phyloP scores from a whole-genome alignment of 2,797 vertebrate genomes.

The Leptoclinus maculatus region DNA sequence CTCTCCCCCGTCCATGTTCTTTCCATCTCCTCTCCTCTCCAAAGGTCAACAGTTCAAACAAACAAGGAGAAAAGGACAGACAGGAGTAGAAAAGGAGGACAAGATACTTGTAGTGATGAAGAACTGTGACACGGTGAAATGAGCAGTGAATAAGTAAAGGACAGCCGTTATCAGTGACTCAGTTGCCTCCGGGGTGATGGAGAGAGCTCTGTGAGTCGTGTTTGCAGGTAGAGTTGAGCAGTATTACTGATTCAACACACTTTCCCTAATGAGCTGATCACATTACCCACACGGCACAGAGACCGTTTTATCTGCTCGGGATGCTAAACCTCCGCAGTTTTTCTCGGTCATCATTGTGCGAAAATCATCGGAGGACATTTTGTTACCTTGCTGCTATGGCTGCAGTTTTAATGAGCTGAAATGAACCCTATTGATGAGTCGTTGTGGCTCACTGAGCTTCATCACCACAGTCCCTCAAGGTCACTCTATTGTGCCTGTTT shows the following conservation, averaged over 20 bases:
- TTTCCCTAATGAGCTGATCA: conserved; percentile 26
- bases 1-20: not conserved
- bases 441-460: conserved; percentile 30
- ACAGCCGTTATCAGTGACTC: conserved; percentile 35
- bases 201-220: conserved; percentile 62
- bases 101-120: not conserved
- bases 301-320: conserved; percentile 29
- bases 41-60: conserved; percentile 25
- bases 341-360: conserved; percentile 1
- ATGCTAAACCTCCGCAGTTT: not conserved
- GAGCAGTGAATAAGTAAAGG: not conserved
- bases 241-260: conserved; percentile 19
- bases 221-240: conserved; percentile 56
- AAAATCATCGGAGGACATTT: conserved; percentile 41
- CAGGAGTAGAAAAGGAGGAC: conserved; percentile 6
- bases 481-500: conserved; percentile 24
- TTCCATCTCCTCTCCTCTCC: not conserved
- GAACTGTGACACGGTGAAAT: conserved; percentile 12
- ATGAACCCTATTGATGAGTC: conserved; percentile 40
- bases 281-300: conserved; percentile 28
- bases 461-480: conserved; percentile 46
- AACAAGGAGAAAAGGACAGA: not conserved
- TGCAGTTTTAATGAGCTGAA: conserved; percentile 45
- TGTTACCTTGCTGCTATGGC: not conserved
- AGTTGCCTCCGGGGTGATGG: conserved; percentile 42